phyloP scores from a whole-genome alignment of 1,140 invertebrate species.

The Drosophila elegans region DNA sequence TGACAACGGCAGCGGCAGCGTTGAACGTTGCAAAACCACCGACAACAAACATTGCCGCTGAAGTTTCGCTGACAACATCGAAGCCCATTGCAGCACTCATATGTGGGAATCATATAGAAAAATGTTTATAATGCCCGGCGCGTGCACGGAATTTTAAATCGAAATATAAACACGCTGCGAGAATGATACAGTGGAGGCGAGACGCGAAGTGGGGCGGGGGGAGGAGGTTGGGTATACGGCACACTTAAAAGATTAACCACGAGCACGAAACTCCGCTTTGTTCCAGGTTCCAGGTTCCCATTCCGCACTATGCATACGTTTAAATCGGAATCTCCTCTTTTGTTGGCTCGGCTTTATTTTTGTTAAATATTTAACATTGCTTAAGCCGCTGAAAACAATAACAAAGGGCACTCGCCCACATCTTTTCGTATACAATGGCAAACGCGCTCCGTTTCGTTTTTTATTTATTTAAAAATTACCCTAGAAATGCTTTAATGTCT shows the following conservation, averaged over 20 bases:
- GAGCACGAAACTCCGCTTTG: slow-evolving; percentile 54
- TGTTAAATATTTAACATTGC: slow-evolving; percentile 76
- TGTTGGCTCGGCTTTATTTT: slow-evolving; percentile 64
- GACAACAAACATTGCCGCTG: slow-evolving; percentile 51
- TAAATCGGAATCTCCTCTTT: slow-evolving; percentile 54
- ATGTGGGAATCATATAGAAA: slow-evolving; percentile 55
- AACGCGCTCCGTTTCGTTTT: slow-evolving; percentile 40
- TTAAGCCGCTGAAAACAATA: slow-evolving; percentile 74
- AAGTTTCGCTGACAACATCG: slow-evolving; percentile 16
- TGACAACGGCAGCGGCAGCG: slow-evolving; percentile 25
- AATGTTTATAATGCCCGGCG: slow-evolving; percentile 69
- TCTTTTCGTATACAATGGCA: slow-evolving; percentile 41
- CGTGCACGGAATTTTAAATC: slow-evolving; percentile 78
- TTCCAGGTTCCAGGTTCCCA: slow-evolving; percentile 16
- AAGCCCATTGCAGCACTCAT: slow-evolving; percentile 3
- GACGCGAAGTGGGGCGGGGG: not conserved
- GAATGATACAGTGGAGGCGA: slow-evolving; percentile 3
- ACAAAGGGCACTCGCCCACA: slow-evolving; percentile 47
- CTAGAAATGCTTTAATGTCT: slow-evolving; percentile 1
- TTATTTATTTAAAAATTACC: slow-evolving; percentile 39
- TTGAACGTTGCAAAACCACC: slow-evolving; percentile 41
- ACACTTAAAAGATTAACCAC: slow-evolving; percentile 82
- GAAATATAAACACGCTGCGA: slow-evolving; percentile 60
- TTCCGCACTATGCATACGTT: slow-evolving; percentile 35
- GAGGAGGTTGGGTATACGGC: slow-evolving; percentile 28